Evolutionary conservation across 2,888 invertebrate species (phyloP).

Genomic region (Plagodis dolabraria): DNA sequence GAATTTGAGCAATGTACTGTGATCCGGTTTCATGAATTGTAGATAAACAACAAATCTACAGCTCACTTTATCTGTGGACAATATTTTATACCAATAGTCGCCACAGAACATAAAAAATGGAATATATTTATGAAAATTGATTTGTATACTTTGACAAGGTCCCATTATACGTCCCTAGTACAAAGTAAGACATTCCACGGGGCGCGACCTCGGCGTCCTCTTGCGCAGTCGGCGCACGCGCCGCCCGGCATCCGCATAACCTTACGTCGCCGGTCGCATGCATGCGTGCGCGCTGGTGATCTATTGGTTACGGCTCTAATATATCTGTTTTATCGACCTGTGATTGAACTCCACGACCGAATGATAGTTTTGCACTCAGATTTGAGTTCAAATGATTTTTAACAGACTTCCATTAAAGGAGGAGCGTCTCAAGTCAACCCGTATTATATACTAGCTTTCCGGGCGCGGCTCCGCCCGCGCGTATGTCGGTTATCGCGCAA

Average conservation of each 20-base stretch:
- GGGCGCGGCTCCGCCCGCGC: too few relatives aligned
- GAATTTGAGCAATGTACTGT: too few relatives aligned
- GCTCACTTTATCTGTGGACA: too few relatives aligned
- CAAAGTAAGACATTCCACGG: slow-evolving; percentile 57
- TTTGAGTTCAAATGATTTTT: neutral
- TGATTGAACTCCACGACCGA: slow-evolving; percentile 5
- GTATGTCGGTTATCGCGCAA: too few relatives aligned
- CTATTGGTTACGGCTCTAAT: slow-evolving; percentile 37
- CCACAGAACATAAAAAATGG: too few relatives aligned
- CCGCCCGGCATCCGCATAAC: slow-evolving; percentile 75
- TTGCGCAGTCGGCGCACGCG: slow-evolving; percentile 69
- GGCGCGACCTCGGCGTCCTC: slow-evolving; percentile 68
- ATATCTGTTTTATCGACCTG: slow-evolving; percentile 19
- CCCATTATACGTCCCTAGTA: neutral
- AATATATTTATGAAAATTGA: neutral
- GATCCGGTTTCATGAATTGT: too few relatives aligned
- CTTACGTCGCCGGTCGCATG: slow-evolving; percentile 50
- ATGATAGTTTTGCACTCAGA: neutral
- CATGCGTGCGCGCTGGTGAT: slow-evolving; percentile 32
- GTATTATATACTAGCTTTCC: too few relatives aligned
- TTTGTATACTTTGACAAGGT: slow-evolving; percentile 1
- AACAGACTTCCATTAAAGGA: too few relatives aligned
- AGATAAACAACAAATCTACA: too few relatives aligned
- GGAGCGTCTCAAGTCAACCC: too few relatives aligned
- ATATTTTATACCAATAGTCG: too few relatives aligned